phyloP scores from a whole-genome alignment of 1,140 invertebrate genomes.

The Phymastichus coffea region DNA sequence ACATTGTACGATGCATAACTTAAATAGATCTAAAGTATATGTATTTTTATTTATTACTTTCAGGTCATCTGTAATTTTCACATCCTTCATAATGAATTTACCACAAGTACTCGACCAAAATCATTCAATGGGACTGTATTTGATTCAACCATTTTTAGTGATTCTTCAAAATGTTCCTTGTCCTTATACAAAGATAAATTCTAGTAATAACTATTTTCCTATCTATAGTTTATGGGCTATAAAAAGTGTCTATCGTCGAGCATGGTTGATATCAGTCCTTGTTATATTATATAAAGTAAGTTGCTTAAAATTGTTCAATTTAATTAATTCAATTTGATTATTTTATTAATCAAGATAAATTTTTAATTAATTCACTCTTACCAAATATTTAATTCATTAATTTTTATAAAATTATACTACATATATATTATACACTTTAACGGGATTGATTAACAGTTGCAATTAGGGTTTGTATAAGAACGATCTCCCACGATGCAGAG shows the following conservation, averaged over 20 bases:
- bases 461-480: slow-evolving; percentile 71
- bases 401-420: slow-evolving; percentile 77
- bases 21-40: too few relatives aligned
- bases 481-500: too few relatives aligned
- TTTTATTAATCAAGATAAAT: slow-evolving; percentile 3
- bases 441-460: slow-evolving; percentile 82
- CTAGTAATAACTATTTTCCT: slow-evolving; percentile 60
- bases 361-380: neutral
- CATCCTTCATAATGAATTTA: slow-evolving; percentile 90
- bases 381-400: neutral
- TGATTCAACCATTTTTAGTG: slow-evolving; percentile 82
- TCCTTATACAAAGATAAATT: slow-evolving; percentile 56
- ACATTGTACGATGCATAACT: neutral
- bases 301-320: neutral
- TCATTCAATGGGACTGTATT: slow-evolving; percentile 82
- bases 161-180: slow-evolving; percentile 87
- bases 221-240: slow-evolving; percentile 86
- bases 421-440: slow-evolving; percentile 88
- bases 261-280: slow-evolving; percentile 92
- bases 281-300: slow-evolving; percentile 94
- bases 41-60: slow-evolving; percentile 26
- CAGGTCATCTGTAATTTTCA: slow-evolving; percentile 89
- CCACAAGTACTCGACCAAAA: slow-evolving; percentile 94
- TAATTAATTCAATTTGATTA: neutral
- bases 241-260: slow-evolving; percentile 78